Base-by-base conservation (phyloP, 2,113 vertebrate genomes). In the Cisticola juncidis region DNA sequence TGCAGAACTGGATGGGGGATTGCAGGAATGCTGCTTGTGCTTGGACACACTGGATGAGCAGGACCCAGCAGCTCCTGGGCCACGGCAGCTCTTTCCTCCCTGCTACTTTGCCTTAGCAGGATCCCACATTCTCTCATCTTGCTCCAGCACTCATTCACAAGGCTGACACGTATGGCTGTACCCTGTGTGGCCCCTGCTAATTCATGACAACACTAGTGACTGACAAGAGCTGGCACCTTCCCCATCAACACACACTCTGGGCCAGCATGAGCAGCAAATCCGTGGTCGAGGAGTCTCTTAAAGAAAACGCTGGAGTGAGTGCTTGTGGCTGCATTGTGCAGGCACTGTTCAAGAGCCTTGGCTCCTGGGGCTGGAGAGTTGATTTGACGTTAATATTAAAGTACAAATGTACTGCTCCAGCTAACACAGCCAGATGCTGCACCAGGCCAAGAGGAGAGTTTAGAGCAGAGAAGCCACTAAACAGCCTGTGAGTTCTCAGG, bases 151-250 rank as follows among this genome's bases (percentile, higher is more conserved):
- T 95, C 90, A 54, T 95, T 94, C 93, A 86, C 92, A 94, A 47
- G 95, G 87, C 95, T 95, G 91, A 92, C 95, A 95, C 31, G 20
- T 92, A 65, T 50, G 89, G 81, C 79, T 94, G 78, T 79, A 85
- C 78, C 70, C 83, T 77, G 89, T 40, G 69, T 53, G 79, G 87
- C 88, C 90, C 79, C 85, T 81, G 94, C 80, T 95, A 97, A 94
- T 92, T 94, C 93, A 54, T 74, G 90, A 96, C 96, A 96, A 93
- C 94, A 93, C 76, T 4, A 29, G 69, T 92, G 94, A 94, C 85
- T 94, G 94, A 92, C 94, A 88, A 93, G 93, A 94, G 94, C 90
- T 96, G 95, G 88, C 90, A 92, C 90, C 81, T 88, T 96, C 96
- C 94, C 94, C 92, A 62, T 70, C 95, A 31, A 38, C 92, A 76